phyloP scores from a whole-genome alignment of 2,888 invertebrate genomes.

The Teleogryllus oceanicus region DNA sequence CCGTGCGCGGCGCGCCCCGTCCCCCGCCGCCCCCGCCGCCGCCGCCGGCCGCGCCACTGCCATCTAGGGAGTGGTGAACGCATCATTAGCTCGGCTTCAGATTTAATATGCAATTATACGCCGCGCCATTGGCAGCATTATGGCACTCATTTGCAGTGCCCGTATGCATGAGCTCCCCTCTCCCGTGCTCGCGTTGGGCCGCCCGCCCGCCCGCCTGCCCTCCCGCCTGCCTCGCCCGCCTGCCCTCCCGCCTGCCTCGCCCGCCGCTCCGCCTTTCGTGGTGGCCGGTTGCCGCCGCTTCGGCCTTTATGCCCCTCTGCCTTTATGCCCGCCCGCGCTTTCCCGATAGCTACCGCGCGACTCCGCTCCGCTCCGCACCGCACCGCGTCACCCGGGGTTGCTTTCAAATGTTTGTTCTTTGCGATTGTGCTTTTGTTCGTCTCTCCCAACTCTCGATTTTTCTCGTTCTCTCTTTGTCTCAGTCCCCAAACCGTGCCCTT shows the following conservation, averaged over 20 bases:
- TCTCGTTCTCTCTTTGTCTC: too few relatives aligned
- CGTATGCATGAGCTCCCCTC: not conserved
- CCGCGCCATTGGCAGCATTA: constrained; percentile 24
- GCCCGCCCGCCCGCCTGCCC: not conserved
- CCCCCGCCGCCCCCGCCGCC: constrained; percentile 19
- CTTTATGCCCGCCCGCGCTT: not conserved
- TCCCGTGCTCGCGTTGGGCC: not conserved
- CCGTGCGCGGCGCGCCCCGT: not conserved
- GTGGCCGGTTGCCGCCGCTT: not conserved
- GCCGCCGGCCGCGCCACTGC: constrained; percentile 27
- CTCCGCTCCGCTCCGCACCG: too few relatives aligned
- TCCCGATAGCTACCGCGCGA: not conserved
- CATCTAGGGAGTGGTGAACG: constrained; percentile 35
- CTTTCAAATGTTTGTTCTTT: too few relatives aligned
- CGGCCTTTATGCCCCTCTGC: constrained; percentile 2
- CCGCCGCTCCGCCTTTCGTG: not conserved
- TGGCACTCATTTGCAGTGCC: constrained; percentile 21
- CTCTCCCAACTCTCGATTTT: too few relatives aligned
- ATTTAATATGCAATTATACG: constrained; percentile 37
- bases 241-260: too few relatives aligned
- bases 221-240: not conserved
- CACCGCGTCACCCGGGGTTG: too few relatives aligned
- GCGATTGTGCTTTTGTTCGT: too few relatives aligned
- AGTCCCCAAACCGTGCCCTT: too few relatives aligned
- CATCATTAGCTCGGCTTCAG: constrained; percentile 32